A percentile compares a stretch with the other conserved stretches of the same genome.
These are phyloP conservation scores for Hycleus phaleratus DNA, from an alignment of 1,140 invertebrate species.

Conservation along the genomic window DNA sequence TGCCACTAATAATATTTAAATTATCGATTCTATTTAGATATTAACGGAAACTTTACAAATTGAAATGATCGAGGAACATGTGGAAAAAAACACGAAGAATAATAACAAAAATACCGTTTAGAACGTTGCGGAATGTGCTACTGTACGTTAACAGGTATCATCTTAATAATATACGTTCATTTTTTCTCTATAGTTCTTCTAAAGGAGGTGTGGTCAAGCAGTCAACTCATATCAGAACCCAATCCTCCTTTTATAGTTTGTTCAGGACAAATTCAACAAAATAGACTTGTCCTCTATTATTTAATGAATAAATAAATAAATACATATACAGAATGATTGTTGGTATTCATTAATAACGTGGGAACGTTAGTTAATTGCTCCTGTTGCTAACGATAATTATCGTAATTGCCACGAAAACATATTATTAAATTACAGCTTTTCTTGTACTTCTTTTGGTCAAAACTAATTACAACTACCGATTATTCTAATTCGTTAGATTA, in stretches of 20 bases:
- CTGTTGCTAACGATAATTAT: slow-evolving; percentile 6
- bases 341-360: slow-evolving; percentile 9
- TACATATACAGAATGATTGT: not conserved
- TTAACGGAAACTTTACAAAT: no score
- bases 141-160: slow-evolving; percentile 9
- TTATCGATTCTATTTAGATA: no score
- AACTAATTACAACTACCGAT: slow-evolving; percentile 3
- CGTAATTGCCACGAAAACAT: slow-evolving; percentile 14
- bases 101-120: slow-evolving; percentile 5
- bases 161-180: slow-evolving; percentile 11
- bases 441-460: slow-evolving; percentile 1
- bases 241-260: slow-evolving; percentile 3
- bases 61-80: no score
- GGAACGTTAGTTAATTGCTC: slow-evolving; percentile 13
- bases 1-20: no score
- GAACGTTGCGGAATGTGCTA: slow-evolving; percentile 11
- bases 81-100: not conserved
- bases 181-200: slow-evolving; percentile 1
- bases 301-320: not conserved
- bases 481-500: slow-evolving; percentile 10
- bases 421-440: not conserved
- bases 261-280: slow-evolving; percentile 4
- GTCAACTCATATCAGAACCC: slow-evolving; percentile 10
- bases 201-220: slow-evolving; percentile 10
- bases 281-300: not conserved